A percentile compares a stretch with the other conserved stretches of the same genome.
Evolutionary conservation across 2,797 vertebrate species (phyloP).

Genomic region (Kryptolebias ocellatus): DNA sequence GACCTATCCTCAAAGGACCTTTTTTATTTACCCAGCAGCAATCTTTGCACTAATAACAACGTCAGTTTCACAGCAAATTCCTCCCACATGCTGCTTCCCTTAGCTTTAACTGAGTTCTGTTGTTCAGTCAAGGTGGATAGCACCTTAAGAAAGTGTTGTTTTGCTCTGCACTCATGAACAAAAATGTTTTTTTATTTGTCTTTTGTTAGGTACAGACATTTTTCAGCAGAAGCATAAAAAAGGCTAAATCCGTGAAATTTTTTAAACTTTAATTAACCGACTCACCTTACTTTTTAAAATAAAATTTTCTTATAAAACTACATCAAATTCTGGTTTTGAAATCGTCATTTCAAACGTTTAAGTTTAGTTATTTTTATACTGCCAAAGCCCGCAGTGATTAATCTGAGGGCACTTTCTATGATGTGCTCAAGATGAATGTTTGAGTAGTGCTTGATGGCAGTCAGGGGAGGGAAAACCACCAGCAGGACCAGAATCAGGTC

Average conservation of each 20-base stretch:
- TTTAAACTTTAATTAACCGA: slow-evolving; percentile 3
- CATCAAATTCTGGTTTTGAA: too few species aligned
- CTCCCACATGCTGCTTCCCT: slow-evolving; percentile 31
- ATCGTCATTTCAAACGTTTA: too few species aligned
- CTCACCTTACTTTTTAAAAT: background rate
- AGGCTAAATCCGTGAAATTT: background rate
- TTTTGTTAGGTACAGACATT: background rate
- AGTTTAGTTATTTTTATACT: background rate
- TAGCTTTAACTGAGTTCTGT: slow-evolving; percentile 29
- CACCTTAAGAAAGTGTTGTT: slow-evolving; percentile 17
- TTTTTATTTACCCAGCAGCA: slow-evolving; percentile 52
- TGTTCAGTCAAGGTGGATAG: slow-evolving; percentile 16
- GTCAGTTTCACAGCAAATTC: slow-evolving; percentile 53
- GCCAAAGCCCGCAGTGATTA: background rate
- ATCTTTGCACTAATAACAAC: slow-evolving; percentile 52
- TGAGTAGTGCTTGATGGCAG: too few species aligned
- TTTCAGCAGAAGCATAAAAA: slow-evolving; percentile 1
- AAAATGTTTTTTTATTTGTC: background rate
- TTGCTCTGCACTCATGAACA: slow-evolving; percentile 35
- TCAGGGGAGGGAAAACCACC: too few species aligned
- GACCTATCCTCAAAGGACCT: slow-evolving; percentile 28
- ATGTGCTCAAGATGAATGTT: slow-evolving; percentile 17
- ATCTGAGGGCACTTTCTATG: too few species aligned
- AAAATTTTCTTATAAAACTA: too few species aligned
- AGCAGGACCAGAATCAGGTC: background rate